Evolutionary conservation across 2,797 vertebrate genomes (phyloP), one percentile per base, ranked within the genome.

Genomic region (Hippoglossus hippoglossus): DNA sequence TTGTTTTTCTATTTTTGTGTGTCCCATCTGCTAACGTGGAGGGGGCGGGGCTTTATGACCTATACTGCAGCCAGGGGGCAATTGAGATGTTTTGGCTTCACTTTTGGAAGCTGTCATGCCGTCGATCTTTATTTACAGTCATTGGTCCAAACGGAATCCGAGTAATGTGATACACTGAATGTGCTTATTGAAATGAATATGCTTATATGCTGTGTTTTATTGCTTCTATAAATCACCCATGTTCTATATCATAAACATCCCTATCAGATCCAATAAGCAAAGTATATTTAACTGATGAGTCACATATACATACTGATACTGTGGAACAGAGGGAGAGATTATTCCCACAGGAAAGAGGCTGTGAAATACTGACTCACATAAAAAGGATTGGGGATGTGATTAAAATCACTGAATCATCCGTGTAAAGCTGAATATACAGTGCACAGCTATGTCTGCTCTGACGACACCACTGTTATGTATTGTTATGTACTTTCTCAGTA

Each of bases 201-300:
- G 28, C 9, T 26, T 54, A 19, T 19, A 24, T 49, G 9, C 12
- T 19, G 24, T 41, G 15, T 16, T 67, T 50, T 44, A 62, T 44
- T 25, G 24, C 44, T 58, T 21, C 47, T 34, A 62, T 60, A 31
- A 31, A 50, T 55, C n/a, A 56, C 9, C 50, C 2, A 21, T 12
- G 9, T 41, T 31, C 22, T 9, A 28, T 22, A 47, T 47, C 19
- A 63, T 56, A 62, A 77, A 46, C 51, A 70, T 61, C 24, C 18
- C 7, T 15, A 52, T 71, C 44, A 46, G 6, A 59, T 41, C 19
- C 21, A 63, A 31, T 49, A 75, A 68, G 21, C 13, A n/a, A 47
- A 31, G n/a, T 0, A 15, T 59, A 11, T 60, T 60, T 12, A 44
- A 19, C 13, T 49, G 39, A 59, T 53, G 31, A 73, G 41, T 21